A percentile compares a stretch with the other conserved stretches of the same genome.
These are phyloP conservation scores for Gasterosteus aculeatus DNA, from an alignment of 2,113 vertebrate species.

Conservation along the genomic window DNA sequence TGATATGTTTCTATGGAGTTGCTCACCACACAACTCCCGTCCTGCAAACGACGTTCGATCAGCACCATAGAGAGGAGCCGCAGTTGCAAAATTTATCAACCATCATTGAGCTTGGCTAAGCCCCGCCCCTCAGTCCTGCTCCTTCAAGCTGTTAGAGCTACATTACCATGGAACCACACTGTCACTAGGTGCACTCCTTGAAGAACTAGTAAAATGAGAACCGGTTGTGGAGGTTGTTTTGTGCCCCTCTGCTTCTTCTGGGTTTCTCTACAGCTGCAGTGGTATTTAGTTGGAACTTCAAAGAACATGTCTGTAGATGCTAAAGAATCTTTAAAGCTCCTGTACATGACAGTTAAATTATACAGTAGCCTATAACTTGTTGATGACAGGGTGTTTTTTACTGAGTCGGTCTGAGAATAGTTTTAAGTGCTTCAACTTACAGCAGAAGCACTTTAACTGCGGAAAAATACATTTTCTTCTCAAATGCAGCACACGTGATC, in stretches of 20 bases:
- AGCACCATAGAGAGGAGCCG: too few species aligned
- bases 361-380: neutral
- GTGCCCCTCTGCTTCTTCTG: neutral
- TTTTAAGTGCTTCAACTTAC: neutral
- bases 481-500: neutral
- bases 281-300: neutral
- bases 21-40: too few species aligned
- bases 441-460: neutral
- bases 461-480: neutral
- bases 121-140: too few species aligned
- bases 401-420: constrained; percentile 34
- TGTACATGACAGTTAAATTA: constrained; percentile 18
- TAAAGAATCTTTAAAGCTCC: neutral
- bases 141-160: too few species aligned
- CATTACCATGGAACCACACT: too few species aligned
- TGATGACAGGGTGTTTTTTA: constrained; percentile 37
- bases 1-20: too few species aligned
- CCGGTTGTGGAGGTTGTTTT: neutral
- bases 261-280: neutral
- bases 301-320: neutral
- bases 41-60: too few species aligned
- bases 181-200: too few species aligned
- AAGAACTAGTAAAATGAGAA: too few species aligned
- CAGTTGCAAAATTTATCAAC: too few species aligned
- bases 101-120: too few species aligned